Conservation (phyloP, 2,797 vertebrate genomes). For the Ataeniobius toweri region DNA sequence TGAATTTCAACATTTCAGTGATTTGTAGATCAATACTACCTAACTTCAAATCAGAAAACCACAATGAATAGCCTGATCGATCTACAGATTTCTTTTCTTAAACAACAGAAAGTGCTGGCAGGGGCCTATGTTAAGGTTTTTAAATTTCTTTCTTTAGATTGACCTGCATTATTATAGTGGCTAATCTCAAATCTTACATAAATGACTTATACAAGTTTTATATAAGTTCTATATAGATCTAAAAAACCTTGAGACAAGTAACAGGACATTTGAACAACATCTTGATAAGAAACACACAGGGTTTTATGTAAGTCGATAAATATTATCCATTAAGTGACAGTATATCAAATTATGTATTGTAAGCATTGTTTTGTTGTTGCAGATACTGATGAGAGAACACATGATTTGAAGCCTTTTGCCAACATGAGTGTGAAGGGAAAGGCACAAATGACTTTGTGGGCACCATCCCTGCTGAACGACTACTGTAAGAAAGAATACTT, state of each 20-base stretch:
- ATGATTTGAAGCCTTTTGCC: conserved; percentile 51
- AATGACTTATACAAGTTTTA: not conserved
- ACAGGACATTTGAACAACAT: not conserved
- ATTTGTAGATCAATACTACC: not conserved
- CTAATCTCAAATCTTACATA: not conserved
- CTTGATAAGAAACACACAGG: not conserved
- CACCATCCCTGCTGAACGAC: conserved; percentile 78
- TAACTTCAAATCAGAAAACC: conserved; percentile 10
- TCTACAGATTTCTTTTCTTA: not conserved
- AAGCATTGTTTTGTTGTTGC: not conserved
- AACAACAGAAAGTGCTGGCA: not conserved
- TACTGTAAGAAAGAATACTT: conserved; percentile 76
- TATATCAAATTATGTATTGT: not conserved
- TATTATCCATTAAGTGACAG: not conserved
- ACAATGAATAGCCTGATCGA: not conserved
- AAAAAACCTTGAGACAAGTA: not conserved
- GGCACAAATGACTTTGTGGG: conserved; percentile 64
- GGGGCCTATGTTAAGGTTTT: not conserved
- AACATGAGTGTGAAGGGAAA: conserved; percentile 32
- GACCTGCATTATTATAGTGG: not conserved
- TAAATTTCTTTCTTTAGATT: not conserved
- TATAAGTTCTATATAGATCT: not conserved
- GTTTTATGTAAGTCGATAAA: not conserved
- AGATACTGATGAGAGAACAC: conserved; percentile 27
- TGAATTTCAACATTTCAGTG: not conserved